Base-by-base conservation (phyloP, 1,140 invertebrate genomes). In the Heterodera schachtii region DNA sequence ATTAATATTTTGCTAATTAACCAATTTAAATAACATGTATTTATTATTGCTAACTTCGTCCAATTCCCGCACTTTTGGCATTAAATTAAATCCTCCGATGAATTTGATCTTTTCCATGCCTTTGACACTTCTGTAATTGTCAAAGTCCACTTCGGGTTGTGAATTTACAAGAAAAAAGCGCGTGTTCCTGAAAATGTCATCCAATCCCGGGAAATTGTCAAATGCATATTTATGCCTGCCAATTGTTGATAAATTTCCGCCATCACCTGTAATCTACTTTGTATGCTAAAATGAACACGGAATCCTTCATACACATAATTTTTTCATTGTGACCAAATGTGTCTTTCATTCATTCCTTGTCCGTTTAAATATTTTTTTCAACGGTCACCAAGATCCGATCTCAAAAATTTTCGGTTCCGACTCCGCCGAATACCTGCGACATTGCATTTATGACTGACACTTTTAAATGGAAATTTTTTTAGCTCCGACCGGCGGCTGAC, bases 131-230 rank as follows among this genome's bases (percentile, higher is more conserved):
- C 16, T 43, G 67, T 43, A 69, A 9, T 43, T 8, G 67, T 43
- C n/a, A 43, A 69, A 69, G 16, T 69, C 67, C n/a, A 69, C 41
- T 19, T 69, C 67, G n/a, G 67, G 67, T 43, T 69, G 67, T 21
- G 67, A 31, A 43, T 69, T 69, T 8, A 69, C 67, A 8, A 69
- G 67, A 19, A 31, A 69, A 43, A 43, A n/a, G 6, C 41, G n/a
- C 7, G 6, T 7, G 0, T 69, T 8, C 7, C 67, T n/a, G 67
- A 69, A 69, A 8, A 69, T 8, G 7, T 69, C 67, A 43, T n/a
- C 67, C 67, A 7, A 43, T 7, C n/a, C n/a, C 67, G 67, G 67
- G 41, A 69, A 69, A 43, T 9, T 8, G n/a, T 69, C 67, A 7
- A 69, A 1, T 7, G n/a, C 67, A 43, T 69, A 69, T 31, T 31